phyloP scores from a whole-genome alignment of 30 jellyfish, hydroid and myxozoan species.

The Sanderia malayensis region DNA sequence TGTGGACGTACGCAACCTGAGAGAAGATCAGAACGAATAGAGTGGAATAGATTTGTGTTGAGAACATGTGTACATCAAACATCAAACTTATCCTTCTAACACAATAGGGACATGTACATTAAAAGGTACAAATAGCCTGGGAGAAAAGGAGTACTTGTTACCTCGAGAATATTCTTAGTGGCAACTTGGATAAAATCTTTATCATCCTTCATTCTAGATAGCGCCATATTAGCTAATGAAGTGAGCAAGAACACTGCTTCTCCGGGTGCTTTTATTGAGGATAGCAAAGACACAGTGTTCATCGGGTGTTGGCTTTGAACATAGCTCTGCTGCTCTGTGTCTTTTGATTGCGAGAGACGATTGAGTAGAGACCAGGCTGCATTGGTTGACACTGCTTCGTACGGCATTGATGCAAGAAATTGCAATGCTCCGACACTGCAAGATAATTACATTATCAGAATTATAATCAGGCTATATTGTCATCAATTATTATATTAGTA shows the following conservation, averaged over 20 bases:
- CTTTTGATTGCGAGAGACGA: conserved; percentile 29
- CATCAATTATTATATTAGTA: too few relatives aligned
- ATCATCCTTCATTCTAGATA: conserved; percentile 70
- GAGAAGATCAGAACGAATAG: not conserved
- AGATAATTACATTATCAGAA: too few relatives aligned
- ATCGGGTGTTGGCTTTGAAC: not conserved
- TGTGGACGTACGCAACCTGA: conserved; percentile 15
- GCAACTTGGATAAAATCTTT: conserved; percentile 56
- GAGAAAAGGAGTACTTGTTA: too few relatives aligned
- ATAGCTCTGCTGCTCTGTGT: not conserved
- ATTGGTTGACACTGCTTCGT: conserved; percentile 78
- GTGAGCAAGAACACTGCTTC: conserved; percentile 78
- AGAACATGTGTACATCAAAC: too few relatives aligned
- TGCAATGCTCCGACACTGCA: conserved; percentile 83
- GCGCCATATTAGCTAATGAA: conserved; percentile 84
- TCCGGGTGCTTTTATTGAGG: conserved; percentile 53
- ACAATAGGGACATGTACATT: too few relatives aligned
- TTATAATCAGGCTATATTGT: too few relatives aligned
- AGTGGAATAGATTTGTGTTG: too few relatives aligned
- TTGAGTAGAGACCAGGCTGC: conserved; percentile 73
- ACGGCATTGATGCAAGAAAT: conserved; percentile 95
- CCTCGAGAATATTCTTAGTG: conserved; percentile 60
- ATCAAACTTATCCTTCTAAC: too few relatives aligned
- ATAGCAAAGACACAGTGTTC: not conserved
- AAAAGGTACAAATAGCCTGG: too few relatives aligned